phyloP scores from a whole-genome alignment of 2,113 vertebrate genomes.

The Fulmarus glacialis region DNA sequence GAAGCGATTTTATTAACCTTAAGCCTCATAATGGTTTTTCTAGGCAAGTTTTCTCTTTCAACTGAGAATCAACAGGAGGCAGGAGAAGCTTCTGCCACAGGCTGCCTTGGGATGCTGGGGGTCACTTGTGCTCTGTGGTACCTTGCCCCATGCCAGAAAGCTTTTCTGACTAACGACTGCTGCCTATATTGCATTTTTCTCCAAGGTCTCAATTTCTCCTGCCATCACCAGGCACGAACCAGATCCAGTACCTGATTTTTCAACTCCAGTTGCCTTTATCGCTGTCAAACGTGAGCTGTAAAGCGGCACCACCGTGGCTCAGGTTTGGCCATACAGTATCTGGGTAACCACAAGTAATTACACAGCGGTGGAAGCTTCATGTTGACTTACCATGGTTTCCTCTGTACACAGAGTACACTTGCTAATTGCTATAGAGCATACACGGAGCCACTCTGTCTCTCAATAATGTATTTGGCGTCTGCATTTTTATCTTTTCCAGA shows the following conservation, averaged over 20 bases:
- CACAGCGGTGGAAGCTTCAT: accelerated
- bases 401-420: not conserved
- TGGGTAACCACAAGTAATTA: not conserved
- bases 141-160: not conserved
- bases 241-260: not conserved
- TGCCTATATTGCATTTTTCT: not conserved
- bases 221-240: not conserved
- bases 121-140: not conserved
- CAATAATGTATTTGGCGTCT: not conserved
- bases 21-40: not conserved
- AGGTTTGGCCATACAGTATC: accelerated
- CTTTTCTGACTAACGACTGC: not conserved
- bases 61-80: not conserved
- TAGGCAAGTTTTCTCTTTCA: not conserved
- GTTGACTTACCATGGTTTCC: not conserved
- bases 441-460: not conserved
- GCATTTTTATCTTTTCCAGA: not conserved
- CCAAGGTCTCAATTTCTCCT: not conserved
- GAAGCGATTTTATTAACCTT: not conserved
- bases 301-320: accelerated
- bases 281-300: not conserved
- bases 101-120: not conserved
- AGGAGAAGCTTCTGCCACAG: not conserved
- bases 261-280: not conserved
- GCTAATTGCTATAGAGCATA: not conserved